Evolutionary conservation across 1,140 invertebrate genomes (phyloP).

Genomic region (Zaprionus ornatus): DNA sequence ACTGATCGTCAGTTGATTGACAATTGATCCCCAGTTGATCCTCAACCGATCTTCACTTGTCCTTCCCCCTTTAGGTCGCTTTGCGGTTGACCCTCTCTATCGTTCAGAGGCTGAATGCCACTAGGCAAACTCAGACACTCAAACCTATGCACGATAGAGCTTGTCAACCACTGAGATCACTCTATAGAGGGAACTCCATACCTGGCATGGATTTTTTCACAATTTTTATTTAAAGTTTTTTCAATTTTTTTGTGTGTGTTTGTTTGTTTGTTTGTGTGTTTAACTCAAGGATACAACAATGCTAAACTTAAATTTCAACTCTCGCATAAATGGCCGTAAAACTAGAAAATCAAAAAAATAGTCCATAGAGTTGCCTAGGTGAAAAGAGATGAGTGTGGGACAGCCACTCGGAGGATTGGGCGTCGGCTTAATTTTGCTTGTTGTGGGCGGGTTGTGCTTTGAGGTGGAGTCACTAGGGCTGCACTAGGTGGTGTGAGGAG

Average conservation of each 20-base stretch:
- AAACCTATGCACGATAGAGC: constrained; percentile 74
- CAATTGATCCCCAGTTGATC: neutral
- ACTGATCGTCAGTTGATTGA: neutral
- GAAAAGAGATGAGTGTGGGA: constrained; percentile 58
- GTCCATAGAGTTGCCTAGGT: constrained; percentile 56
- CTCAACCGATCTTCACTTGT: neutral
- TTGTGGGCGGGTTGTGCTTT: constrained; percentile 43
- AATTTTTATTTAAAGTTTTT: constrained; percentile 54
- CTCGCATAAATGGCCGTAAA: constrained; percentile 65
- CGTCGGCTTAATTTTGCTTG: constrained; percentile 36
- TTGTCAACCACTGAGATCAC: constrained; percentile 15
- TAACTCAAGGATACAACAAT: constrained; percentile 60
- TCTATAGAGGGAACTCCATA: neutral
- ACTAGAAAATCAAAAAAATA: constrained; percentile 67
- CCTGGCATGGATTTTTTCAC: constrained; percentile 33
- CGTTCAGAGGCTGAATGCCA: constrained; percentile 71
- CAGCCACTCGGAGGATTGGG: constrained; percentile 26
- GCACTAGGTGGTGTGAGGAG: neutral
- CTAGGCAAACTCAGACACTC: constrained; percentile 57
- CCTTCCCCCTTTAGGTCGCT: constrained; percentile 35
- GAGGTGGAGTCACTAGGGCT: constrained; percentile 11
- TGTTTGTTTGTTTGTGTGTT: constrained; percentile 33
- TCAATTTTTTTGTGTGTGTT: constrained; percentile 43
- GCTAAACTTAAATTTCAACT: constrained; percentile 72
- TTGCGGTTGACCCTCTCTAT: constrained; percentile 59